Evolutionary conservation across 2,113 vertebrate species (phyloP).

Genomic region (Trogon surrucura): DNA sequence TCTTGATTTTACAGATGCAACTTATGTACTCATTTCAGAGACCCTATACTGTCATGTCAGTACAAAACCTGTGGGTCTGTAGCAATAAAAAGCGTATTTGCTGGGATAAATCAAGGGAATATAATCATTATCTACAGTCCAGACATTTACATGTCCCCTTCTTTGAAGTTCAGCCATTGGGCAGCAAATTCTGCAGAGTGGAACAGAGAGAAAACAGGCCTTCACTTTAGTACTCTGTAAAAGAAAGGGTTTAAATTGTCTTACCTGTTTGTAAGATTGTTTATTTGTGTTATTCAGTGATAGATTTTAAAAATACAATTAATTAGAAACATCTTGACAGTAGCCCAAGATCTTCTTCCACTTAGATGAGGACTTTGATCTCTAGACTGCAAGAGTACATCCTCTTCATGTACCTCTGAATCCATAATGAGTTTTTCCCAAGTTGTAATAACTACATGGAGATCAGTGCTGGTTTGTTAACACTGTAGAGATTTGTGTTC

Average conservation of each 20-base stretch:
- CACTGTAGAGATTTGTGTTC: background rate
- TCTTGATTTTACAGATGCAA: background rate
- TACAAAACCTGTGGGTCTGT: background rate
- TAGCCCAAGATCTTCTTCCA: background rate
- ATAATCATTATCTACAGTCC: background rate
- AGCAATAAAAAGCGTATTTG: background rate
- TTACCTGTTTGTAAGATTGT: background rate
- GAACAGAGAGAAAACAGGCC: background rate
- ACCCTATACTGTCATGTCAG: background rate
- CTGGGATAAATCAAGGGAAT: rapidly evolving
- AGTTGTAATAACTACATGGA: background rate
- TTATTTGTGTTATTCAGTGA: background rate
- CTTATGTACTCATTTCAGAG: background rate
- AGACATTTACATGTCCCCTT: background rate
- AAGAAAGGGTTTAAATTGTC: background rate
- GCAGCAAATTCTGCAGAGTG: background rate
- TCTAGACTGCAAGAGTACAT: background rate
- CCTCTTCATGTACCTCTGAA: background rate
- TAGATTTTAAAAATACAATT: background rate
- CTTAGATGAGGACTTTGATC: background rate
- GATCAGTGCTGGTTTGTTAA: background rate
- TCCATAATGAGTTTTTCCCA: background rate
- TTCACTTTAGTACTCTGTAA: background rate
- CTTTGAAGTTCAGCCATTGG: background rate
- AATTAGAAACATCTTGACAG: background rate